Percentiles rank a stretch among this genome's conserved stretches.
These are phyloP conservation scores for Cottoperca gobio DNA, from an alignment of 2,797 vertebrate genomes.

Conservation along the genomic window DNA sequence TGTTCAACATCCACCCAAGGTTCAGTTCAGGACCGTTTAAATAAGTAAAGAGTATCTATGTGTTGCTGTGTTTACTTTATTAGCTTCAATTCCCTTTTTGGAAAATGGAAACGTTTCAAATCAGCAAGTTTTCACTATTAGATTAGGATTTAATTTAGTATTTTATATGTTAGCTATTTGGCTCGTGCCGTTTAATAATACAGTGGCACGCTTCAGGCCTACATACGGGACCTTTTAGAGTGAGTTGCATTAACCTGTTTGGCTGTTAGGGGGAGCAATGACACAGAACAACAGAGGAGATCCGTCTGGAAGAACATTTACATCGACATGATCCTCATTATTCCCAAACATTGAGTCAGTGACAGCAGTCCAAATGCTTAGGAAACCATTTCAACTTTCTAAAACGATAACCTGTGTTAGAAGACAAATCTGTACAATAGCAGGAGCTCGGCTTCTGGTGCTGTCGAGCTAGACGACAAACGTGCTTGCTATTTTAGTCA, in stretches of 20 bases:
- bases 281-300: background rate
- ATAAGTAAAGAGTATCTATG: background rate
- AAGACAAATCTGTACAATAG: background rate
- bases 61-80: background rate
- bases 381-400: background rate
- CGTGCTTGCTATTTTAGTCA: slow-evolving; percentile 1
- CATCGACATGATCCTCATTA: background rate
- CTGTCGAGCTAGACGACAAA: slow-evolving; percentile 13
- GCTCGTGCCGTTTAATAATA: background rate
- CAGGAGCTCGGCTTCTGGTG: background rate
- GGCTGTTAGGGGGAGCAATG: slow-evolving; percentile 58
- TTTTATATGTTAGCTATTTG: background rate
- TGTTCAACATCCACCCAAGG: background rate
- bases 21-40: background rate
- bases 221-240: background rate
- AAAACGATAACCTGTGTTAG: background rate
- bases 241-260: slow-evolving; percentile 26
- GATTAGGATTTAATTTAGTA: background rate
- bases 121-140: background rate
- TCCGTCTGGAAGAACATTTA: background rate
- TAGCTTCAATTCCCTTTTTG: background rate
- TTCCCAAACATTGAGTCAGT: background rate
- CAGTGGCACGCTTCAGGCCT: slow-evolving; percentile 6
- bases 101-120: background rate
- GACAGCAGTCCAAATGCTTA: background rate